These are phyloP conservation scores for Eupeodes luniger DNA, from an alignment of 2,888 invertebrate species.

Conservation along the genomic window DNA sequence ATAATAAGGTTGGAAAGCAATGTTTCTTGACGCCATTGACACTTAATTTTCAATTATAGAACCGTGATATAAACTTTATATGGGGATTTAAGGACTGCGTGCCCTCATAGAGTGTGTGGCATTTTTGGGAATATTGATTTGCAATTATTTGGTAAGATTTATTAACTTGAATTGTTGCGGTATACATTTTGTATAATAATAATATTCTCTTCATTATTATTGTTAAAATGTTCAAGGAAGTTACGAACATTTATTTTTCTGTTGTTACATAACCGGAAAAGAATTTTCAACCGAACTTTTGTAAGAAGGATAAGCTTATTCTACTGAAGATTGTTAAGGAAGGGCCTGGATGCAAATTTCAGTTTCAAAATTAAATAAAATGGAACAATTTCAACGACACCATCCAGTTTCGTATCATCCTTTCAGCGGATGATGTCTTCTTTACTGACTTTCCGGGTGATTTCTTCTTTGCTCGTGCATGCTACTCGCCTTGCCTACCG, in stretches of 20 bases:
- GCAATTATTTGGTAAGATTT: conserved; percentile 15
- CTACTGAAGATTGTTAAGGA: too few relatives aligned
- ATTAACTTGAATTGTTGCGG: conserved; percentile 5
- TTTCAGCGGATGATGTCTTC: too few relatives aligned
- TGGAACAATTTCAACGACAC: too few relatives aligned
- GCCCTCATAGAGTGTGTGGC: neutral
- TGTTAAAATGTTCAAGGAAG: neutral
- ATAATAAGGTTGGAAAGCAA: conserved; percentile 42
- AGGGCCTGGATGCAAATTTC: too few relatives aligned
- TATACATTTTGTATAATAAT: conserved; percentile 8
- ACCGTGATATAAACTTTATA: conserved; percentile 35
- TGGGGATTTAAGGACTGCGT: conserved; percentile 26
- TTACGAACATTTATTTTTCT: neutral
- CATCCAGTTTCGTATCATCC: too few relatives aligned
- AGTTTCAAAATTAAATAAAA: too few relatives aligned
- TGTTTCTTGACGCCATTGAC: conserved; percentile 45
- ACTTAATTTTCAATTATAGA: conserved; percentile 61
- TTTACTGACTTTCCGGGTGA: too few relatives aligned
- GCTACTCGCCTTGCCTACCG: too few relatives aligned
- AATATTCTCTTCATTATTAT: conserved; percentile 3
- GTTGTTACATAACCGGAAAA: neutral
- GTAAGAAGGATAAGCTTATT: too few relatives aligned
- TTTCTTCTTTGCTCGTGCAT: too few relatives aligned
- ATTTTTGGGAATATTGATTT: conserved; percentile 15
- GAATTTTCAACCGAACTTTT: too few relatives aligned